phyloP scores from a whole-genome alignment of 2,113 vertebrate genomes.

The Eleginops maclovinus region DNA sequence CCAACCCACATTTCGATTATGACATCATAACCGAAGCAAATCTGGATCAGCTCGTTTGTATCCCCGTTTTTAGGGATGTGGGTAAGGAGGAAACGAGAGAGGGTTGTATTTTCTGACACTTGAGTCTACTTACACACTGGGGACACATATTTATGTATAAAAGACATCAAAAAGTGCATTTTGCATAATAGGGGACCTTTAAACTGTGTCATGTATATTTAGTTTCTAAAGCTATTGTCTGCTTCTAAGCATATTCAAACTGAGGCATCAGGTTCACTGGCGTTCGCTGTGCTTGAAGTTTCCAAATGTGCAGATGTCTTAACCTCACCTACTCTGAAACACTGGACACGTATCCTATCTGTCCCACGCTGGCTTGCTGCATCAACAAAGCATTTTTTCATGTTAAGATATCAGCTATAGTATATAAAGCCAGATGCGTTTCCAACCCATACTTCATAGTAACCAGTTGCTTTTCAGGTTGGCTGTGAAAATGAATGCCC shows the following conservation, averaged over 20 bases:
- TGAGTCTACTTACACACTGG: too few relatives aligned
- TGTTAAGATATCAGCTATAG: background rate
- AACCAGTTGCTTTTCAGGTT: constrained; percentile 40
- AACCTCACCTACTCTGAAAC: background rate
- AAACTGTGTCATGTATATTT: background rate
- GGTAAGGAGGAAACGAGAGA: too few relatives aligned
- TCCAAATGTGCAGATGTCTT: too few relatives aligned
- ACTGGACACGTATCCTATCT: background rate
- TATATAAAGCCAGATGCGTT: constrained; percentile 11
- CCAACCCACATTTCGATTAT: too few relatives aligned
- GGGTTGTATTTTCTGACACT: too few relatives aligned
- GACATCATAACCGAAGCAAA: too few relatives aligned
- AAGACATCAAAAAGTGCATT: too few relatives aligned
- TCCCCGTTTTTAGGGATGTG: too few relatives aligned
- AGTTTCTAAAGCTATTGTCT: background rate
- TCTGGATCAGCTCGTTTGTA: too few relatives aligned
- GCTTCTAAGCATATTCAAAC: background rate
- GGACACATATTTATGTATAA: too few relatives aligned
- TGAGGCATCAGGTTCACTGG: background rate
- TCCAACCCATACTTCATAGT: background rate
- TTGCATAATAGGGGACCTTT: too few relatives aligned
- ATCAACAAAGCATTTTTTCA: background rate
- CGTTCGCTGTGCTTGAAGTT: background rate
- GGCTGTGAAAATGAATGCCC: constrained; percentile 21
- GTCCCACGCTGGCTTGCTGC: background rate